Evolutionary conservation across 2,113 vertebrate genomes (phyloP).

Genomic region (Asarcornis scutulata): DNA sequence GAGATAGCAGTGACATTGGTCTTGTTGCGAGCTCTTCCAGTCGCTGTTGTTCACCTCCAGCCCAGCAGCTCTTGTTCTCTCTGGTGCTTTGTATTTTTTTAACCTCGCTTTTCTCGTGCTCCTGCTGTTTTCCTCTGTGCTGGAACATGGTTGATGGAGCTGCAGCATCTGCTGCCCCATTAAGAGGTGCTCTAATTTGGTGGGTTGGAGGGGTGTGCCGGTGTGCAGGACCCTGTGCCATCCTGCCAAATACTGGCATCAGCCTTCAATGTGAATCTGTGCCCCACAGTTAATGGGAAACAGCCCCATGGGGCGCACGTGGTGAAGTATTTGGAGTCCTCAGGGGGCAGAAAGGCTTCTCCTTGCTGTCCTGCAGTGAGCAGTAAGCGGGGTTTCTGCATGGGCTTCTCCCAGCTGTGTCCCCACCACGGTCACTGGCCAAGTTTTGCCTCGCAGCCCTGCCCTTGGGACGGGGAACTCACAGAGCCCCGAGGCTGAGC

Average conservation of each 20-base stretch:
- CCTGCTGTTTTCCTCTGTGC: rapidly evolving
- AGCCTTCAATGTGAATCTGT: background rate
- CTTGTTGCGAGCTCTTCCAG: background rate
- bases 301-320: background rate
- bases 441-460: background rate
- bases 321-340: background rate
- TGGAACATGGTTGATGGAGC: background rate
- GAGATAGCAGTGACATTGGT: background rate
- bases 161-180: background rate
- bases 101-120: background rate
- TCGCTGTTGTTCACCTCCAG: background rate
- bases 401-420: background rate
- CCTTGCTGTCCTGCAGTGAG: background rate
- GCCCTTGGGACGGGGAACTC: background rate
- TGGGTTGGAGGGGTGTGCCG: background rate
- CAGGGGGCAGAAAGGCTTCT: background rate
- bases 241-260: background rate
- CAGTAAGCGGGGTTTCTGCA: background rate
- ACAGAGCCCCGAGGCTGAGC: background rate
- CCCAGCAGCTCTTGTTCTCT: background rate
- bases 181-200: background rate
- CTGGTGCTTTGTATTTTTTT: background rate
- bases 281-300: background rate
- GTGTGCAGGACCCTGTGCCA: background rate
- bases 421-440: background rate